Percentiles rank a stretch among this genome's conserved stretches.
phyloP scores from a whole-genome alignment of 2,888 invertebrate genomes.

The Pecten maximus region DNA sequence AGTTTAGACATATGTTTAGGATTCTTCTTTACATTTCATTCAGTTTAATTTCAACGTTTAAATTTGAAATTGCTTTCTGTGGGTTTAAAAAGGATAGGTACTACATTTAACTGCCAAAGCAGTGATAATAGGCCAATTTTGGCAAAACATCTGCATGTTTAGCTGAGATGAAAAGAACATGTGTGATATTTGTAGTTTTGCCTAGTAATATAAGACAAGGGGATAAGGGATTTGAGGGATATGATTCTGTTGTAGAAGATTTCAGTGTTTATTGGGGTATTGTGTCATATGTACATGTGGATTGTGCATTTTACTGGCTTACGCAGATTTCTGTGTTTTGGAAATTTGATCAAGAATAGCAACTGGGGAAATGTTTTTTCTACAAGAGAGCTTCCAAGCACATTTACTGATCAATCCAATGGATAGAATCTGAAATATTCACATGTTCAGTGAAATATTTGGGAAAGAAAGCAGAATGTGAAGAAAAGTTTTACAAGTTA shows the following conservation, averaged over 20 bases:
- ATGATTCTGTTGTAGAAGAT: not conserved
- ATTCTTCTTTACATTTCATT: not conserved
- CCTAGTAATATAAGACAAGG: not conserved
- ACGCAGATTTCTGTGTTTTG: not conserved
- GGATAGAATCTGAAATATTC: not conserved
- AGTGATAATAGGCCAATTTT: not conserved
- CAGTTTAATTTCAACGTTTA: not conserved
- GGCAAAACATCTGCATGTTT: not conserved
- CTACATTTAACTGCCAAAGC: not conserved
- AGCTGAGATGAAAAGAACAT: not conserved
- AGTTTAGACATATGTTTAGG: not conserved
- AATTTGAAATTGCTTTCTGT: not conserved
- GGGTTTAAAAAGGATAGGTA: not conserved
- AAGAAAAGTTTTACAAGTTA: not conserved
- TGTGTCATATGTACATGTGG: not conserved
- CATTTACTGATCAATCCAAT: not conserved
- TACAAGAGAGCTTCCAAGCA: not conserved
- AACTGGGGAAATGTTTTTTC: not conserved
- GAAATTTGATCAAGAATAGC: not conserved
- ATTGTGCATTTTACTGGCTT: not conserved
- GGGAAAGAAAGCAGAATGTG: not conserved
- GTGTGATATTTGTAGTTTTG: constrained; percentile 9
- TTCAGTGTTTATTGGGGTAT: not conserved
- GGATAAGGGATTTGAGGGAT: not conserved
- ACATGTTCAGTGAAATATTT: not conserved